Evolutionary conservation across 1,140 invertebrate genomes (phyloP), one percentile per base, ranked within the genome.

Genomic region (Choristoneura fumiferana): DNA sequence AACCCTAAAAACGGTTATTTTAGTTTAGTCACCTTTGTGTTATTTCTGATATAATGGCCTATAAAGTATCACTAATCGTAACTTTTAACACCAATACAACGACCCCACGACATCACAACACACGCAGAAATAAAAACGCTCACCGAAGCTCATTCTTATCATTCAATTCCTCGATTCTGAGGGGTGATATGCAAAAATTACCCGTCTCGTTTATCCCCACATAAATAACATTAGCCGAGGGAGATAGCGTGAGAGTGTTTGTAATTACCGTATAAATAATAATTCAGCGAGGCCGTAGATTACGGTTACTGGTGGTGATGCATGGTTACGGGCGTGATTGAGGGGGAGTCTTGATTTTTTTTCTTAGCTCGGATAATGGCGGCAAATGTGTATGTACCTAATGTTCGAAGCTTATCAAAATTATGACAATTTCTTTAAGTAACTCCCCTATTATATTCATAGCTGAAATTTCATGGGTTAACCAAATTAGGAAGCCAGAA

Each of bases 261-360:
- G 85, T 85, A 88, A 88, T 88, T 87, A 88, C 85, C 77, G 73
- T 87, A 87, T 88, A 88, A 87, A 88, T 88, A 87, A 88, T 88
- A 81, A 88, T 87, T 84, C 71, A 67, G 62, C 38, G 72, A 29
- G 60, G 67, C 57, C 82, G 75, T 85, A 88, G 84, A 88, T 88
- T 88, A 87, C 72, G 63, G 77, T 86, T 84, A 81, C 67, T 62
- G 69, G n/a, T n/a, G n/a, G 72, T 85, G 83, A 87, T 83, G 67
- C 72, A 88, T 70, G 68, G 66, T 61, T 36, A 39, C 43, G 39
- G 36, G 2, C 22, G n/a, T 55, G 49, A 55, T 34, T 56, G 39
- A 40, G 13, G 18, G 9, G 49, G 14, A 33, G 29, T 45, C 9
- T 53, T 17, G 12, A 13, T n/a, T 34, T 37, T 35, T 56, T 56